Evolutionary conservation across 2,888 invertebrate species (phyloP).

Genomic region (Nomada fucata): DNA sequence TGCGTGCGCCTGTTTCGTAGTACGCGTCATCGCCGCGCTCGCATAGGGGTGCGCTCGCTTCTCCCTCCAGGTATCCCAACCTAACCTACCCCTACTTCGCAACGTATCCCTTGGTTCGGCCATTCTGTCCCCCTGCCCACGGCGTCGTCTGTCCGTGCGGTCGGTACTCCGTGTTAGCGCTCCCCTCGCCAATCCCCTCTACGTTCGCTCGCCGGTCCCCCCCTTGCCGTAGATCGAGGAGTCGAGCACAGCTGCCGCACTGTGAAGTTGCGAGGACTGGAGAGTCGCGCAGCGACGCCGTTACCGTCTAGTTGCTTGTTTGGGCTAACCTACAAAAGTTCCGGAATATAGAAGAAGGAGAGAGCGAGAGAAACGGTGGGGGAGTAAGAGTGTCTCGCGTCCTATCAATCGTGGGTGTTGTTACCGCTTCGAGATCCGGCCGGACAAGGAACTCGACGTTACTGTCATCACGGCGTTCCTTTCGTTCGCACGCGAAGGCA

Average conservation of each 20-base stretch:
- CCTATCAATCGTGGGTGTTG: slow-evolving; percentile 14
- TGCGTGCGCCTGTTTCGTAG: slow-evolving; percentile 56
- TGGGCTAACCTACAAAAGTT: slow-evolving; percentile 63
- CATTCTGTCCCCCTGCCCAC: slow-evolving; percentile 39
- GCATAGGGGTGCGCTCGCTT: slow-evolving; percentile 67
- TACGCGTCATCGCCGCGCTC: slow-evolving; percentile 62
- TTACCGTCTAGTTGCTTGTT: slow-evolving; percentile 53
- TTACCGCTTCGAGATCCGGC: slow-evolving; percentile 21
- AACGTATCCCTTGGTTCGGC: slow-evolving; percentile 59
- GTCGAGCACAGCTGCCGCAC: slow-evolving; percentile 70
- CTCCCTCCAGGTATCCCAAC: slow-evolving; percentile 65
- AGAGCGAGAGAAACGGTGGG: neutral
- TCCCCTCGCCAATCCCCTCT: slow-evolving; percentile 43
- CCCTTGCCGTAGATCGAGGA: slow-evolving; percentile 44
- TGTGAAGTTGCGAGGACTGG: slow-evolving; percentile 61
- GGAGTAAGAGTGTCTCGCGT: slow-evolving; percentile 7
- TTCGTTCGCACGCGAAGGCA: slow-evolving; percentile 25
- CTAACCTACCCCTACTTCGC: slow-evolving; percentile 68
- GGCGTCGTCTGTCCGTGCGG: slow-evolving; percentile 17
- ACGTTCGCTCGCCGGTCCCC: slow-evolving; percentile 35
- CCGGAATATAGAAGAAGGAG: slow-evolving; percentile 19
- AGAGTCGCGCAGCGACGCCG: slow-evolving; percentile 70
- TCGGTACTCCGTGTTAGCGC: slow-evolving; percentile 25
- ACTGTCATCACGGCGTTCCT: slow-evolving; percentile 29
- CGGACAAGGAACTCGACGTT: slow-evolving; percentile 5